Conservation (phyloP, 2,797 vertebrate genomes). For the Glossophaga mutica region DNA sequence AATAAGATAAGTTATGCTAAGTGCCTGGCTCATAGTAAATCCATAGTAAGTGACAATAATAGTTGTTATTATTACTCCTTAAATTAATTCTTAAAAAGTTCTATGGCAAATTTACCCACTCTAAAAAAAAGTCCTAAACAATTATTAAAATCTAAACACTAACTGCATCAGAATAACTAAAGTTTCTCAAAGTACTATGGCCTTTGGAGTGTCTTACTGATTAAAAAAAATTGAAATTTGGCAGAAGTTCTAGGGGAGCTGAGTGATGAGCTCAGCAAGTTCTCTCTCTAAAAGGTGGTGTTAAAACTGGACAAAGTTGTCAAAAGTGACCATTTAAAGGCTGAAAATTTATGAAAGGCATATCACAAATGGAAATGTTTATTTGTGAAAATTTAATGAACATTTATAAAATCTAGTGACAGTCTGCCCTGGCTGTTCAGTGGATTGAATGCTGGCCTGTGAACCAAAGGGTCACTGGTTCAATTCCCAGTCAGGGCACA, state of each 20-base stretch:
- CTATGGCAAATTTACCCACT: neutral
- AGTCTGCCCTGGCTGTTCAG: neutral
- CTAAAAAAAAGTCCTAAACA: neutral
- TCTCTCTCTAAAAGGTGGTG: neutral
- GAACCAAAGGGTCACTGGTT: too few relatives aligned
- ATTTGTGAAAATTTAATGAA: neutral
- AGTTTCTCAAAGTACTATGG: neutral
- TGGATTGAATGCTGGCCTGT: too few relatives aligned
- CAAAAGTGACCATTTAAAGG: neutral
- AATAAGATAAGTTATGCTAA: neutral
- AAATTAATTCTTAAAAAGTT: constrained; percentile 8
- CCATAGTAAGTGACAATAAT: neutral
- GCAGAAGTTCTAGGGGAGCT: neutral
- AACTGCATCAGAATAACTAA: neutral
- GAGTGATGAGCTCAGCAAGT: neutral
- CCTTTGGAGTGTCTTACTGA: neutral
- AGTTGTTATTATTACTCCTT: neutral
- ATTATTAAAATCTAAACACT: constrained; percentile 17
- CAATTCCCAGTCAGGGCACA: too few relatives aligned
- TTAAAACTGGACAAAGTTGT: neutral
- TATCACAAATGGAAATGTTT: neutral
- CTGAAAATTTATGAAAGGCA: neutral
- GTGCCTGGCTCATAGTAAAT: neutral
- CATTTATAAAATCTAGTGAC: neutral
- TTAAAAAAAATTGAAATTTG: constrained; percentile 5